Conservation (phyloP, 1,140 invertebrate species). For the Ips typographus region DNA sequence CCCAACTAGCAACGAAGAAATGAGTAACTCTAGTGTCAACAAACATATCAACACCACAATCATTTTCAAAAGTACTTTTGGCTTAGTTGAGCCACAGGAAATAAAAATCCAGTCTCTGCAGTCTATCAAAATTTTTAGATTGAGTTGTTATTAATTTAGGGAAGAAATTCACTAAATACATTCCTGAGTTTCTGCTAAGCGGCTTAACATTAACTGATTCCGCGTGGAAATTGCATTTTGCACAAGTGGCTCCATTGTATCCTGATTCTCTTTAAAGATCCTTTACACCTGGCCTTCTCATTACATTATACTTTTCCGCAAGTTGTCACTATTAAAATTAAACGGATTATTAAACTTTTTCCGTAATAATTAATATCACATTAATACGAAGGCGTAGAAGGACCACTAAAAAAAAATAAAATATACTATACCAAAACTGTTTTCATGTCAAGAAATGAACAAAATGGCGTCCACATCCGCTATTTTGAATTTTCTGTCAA, state of each 20-base stretch:
- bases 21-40: too few species aligned
- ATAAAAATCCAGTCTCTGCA: too few species aligned
- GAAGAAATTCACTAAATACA: not conserved
- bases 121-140: too few species aligned
- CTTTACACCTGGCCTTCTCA: conserved; percentile 17
- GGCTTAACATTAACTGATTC: conserved; percentile 30
- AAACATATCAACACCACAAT: too few species aligned
- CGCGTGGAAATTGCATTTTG: conserved; percentile 33
- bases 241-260: conserved; percentile 33
- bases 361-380: not conserved
- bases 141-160: too few species aligned
- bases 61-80: too few species aligned
- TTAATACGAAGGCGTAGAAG: not conserved
- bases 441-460: too few species aligned
- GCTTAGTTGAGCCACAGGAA: too few species aligned
- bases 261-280: conserved; percentile 25
- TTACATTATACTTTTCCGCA: conserved; percentile 10
- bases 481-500: too few species aligned
- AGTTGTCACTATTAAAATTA: conserved; percentile 19
- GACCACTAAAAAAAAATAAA: not conserved
- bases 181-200: conserved; percentile 16
- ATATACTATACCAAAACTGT: too few species aligned
- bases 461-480: too few species aligned
- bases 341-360: conserved; percentile 23
- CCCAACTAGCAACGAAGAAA: too few species aligned